Evolutionary conservation across 2,888 invertebrate genomes (phyloP), one percentile per base, ranked within the genome.

Genomic region (Cecidostiba fungosa): DNA sequence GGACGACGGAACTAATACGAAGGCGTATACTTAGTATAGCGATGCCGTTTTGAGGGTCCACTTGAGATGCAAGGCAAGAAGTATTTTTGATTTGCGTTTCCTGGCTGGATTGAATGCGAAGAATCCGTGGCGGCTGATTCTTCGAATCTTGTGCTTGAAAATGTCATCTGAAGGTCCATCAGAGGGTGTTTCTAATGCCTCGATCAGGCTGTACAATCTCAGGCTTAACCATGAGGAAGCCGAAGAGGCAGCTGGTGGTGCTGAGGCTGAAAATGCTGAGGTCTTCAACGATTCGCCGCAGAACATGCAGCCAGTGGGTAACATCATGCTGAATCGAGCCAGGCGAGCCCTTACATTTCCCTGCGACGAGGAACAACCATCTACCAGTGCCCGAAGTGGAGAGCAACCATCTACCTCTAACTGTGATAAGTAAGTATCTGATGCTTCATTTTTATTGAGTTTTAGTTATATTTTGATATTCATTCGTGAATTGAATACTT

Each of bases 351-450:
- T 91, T 0, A 89, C 90, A 66, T 92, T 92, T 85, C 87, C 86
- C 1, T 92, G 91, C 29, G 92, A 92, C 1, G 92, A 92, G 50
- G 91, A 91, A 43, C 89, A 89, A 36, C 87, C 91, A 1, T 90
- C 90, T 10, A 87, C 87, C 26, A 87, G 84, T 73, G 87, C 77
- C 19, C 79, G 91, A 81, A 86, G 81, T 36, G 89, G 89, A 43
- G 91, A 92, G 39, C 54, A 59, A 73, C 77, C 89, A 39, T 89
- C 90, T 1, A 85, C 89, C 74, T 89, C 88, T 10, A 90, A 89
- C 83, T 89, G 87, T 76, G 91, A 91, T 82, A 89, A 90, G 92
- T 92, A 88, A 89, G 85, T 66, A 3, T n/a, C n/a, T n/a, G n/a
- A n/a, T 29, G 26, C n/a, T 66, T 26, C 3, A 66, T 10, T 66